Base-by-base conservation (phyloP, 2,888 invertebrate genomes). In the Gymnocheta viridis region DNA sequence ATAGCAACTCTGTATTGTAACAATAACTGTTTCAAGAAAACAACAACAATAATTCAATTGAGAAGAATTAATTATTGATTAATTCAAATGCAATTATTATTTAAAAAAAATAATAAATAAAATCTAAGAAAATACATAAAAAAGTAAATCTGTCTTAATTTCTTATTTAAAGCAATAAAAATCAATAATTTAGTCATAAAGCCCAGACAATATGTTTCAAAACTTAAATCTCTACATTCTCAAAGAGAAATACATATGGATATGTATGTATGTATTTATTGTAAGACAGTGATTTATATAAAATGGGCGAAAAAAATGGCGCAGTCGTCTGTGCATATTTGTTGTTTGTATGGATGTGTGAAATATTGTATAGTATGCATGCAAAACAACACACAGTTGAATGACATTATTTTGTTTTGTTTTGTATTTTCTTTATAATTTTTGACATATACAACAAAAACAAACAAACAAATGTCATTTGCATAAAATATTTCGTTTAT, bases 341-440 rank as follows among this genome's bases (percentile, higher is more conserved):
- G 35, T n/a, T 22, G 35, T 4, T 5, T 14, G 22, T 38, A 9
- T 38, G 60, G 4, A 1, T 60, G 19, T 60, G 38, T 24, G n/a
- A 60, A 60, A 60, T 60, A 60, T 60, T 60, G 60, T 58, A 19
- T 32, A 58, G 49, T 14, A 17, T 54, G 14, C 14, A 41, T 51
- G 74, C 47, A 41, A 47, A 47, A 54, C 51, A 38, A 66, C 51
- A 41, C 17, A 73, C 80, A 67, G 80, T 80, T 80, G 80, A 80
- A 73, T 80, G 80, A 80, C 80, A 66, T 80, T 80, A 54, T 72
- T 78, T 64, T 79, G 22, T 70, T 79, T 64, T 62, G 14, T 56
- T 66, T 54, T 54, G 1, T 54, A 6, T 54, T n/a, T 54, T 54
- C 54, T 60, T 69, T 78, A 29, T 54, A 62, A 70, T 64, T 64